Base-by-base conservation (phyloP, 2,113 vertebrate species). In the Petrocephalus zakoni region DNA sequence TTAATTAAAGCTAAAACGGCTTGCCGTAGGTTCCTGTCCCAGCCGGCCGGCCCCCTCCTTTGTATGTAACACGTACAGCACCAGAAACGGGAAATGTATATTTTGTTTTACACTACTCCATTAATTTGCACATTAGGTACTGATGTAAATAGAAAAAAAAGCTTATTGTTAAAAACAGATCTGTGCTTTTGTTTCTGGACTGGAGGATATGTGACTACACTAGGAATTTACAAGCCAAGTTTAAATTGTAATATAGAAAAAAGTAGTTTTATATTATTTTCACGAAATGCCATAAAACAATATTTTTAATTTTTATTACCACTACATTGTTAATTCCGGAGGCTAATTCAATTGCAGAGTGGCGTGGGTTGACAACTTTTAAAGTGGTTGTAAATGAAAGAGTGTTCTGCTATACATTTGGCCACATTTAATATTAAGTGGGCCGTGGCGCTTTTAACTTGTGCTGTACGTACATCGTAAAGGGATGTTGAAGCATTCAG, bases 201-300 rank as follows among this genome's bases (percentile, higher is more conserved):
- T 93, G 92, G 90, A 92, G 93, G 93, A 92, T 42, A 42, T 93
- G 87, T 91, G 89, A 95, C 94, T 89, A 87, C 85, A 81, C 93
- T 95, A 93, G 92, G 92, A 95, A 94, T 96, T 95, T 95, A 95
- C 92, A 95, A 95, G 94, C 94, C 95, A 95, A 94, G 93, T 95
- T 95, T 93, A 93, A 96, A 95, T 92, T 95, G 93, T 95, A 95
- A 94, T 94, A 95, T 94, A 96, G 94, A 96, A 95, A 58, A 78
- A 68, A 95, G 95, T 96, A 96, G 95, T 96, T 97, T 96, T 96
- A 92, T 96, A 95, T 95, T 93, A 93, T 94, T 96, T 95, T 95
- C 93, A 93, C 94, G 94, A 94, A 92, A 92, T 22, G 94, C 93
- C 95, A 91, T 91, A 95, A 94, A 96, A 94, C 94, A 94, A 94